Evolutionary conservation across 2,113 vertebrate genomes (phyloP).

Genomic region (Neogobius melanostomus): DNA sequence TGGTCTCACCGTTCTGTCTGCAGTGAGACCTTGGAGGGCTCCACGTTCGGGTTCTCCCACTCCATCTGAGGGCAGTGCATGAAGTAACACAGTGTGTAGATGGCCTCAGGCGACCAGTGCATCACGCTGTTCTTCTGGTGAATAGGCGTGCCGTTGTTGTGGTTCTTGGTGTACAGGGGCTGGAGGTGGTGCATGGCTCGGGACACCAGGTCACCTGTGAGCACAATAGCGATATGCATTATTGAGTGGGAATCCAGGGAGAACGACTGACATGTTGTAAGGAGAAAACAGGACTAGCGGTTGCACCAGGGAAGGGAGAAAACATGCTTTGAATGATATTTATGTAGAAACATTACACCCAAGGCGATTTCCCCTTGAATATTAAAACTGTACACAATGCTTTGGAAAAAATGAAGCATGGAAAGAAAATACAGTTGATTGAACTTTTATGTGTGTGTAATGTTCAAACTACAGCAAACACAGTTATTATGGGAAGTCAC

Average conservation of each 20-base stretch:
- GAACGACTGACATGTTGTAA: background rate
- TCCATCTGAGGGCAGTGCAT: constrained; percentile 99
- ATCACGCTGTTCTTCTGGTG: constrained; percentile 84
- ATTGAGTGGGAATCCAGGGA: constrained; percentile 1
- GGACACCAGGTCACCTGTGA: constrained; percentile 91
- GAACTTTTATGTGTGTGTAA: no score
- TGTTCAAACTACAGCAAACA: no score
- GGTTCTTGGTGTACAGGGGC: constrained; percentile 88
- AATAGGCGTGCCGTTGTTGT: constrained; percentile 87
- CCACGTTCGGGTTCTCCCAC: constrained; percentile 97
- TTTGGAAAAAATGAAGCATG: background rate
- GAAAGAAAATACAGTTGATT: background rate
- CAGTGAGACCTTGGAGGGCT: constrained; percentile 92
- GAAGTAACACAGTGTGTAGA: constrained; percentile 98
- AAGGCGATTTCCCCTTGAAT: constrained; percentile 29
- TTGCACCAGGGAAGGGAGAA: constrained; percentile 19
- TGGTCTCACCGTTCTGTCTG: constrained; percentile 87
- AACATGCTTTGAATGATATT: constrained; percentile 19
- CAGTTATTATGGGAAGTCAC: no score
- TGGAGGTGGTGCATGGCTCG: constrained; percentile 96
- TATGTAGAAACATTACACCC: constrained; percentile 34
- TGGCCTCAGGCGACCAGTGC: constrained; percentile 94
- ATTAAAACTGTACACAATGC: background rate
- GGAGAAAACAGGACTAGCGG: constrained; percentile 22
- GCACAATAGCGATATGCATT: constrained; percentile 3